These are phyloP conservation scores for Cercocebus atys DNA, from an alignment of 2,113 vertebrate genomes.

Conservation along the genomic window DNA sequence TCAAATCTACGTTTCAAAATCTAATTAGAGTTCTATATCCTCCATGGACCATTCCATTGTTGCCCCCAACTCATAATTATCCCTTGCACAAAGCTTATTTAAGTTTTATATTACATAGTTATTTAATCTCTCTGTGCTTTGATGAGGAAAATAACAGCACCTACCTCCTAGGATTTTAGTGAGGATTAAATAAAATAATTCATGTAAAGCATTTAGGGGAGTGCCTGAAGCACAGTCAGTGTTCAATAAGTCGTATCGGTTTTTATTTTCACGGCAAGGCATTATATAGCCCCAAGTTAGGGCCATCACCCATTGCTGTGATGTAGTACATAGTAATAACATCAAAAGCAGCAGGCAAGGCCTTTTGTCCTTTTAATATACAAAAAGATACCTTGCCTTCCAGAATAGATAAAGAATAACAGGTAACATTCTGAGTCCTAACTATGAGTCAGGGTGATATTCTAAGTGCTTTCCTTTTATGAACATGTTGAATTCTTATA, in stretches of 20 bases:
- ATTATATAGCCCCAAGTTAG: neutral
- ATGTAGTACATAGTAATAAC: neutral
- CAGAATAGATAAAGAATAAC: neutral
- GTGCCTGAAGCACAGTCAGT: neutral
- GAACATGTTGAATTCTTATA: neutral
- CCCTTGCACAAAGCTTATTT: slow-evolving; percentile 1
- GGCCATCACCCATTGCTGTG: neutral
- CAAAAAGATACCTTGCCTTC: neutral
- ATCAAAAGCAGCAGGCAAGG: neutral
- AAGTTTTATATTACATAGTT: neutral
- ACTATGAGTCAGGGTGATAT: neutral
- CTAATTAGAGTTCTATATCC: neutral
- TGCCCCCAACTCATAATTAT: neutral
- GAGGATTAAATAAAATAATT: slow-evolving; percentile 11
- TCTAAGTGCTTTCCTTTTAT: slow-evolving; percentile 18
- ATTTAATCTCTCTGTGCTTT: slow-evolving; percentile 6
- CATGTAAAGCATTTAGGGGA: neutral
- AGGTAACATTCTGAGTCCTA: neutral
- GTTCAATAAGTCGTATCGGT: neutral
- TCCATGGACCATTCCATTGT: neutral
- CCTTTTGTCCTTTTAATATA: neutral
- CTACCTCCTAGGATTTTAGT: neutral
- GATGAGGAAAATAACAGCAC: neutral
- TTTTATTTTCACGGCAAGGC: neutral
- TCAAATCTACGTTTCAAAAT: slow-evolving; percentile 12